Base-by-base conservation (phyloP, 2,113 vertebrate species). In the Oxygymnocypris stewartii region DNA sequence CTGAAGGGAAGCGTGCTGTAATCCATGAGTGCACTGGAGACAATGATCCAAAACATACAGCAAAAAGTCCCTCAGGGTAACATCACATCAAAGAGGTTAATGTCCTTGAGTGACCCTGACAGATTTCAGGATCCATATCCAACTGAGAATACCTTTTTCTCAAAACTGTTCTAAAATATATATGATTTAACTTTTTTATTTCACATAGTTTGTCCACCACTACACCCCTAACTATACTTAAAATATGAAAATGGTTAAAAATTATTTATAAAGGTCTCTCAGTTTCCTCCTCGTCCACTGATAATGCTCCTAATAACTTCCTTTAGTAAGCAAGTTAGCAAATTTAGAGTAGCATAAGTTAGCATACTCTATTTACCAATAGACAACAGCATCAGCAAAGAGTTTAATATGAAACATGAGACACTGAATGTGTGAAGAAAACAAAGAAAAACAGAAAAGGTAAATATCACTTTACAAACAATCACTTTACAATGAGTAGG, bases 11-110 rank as follows among this genome's bases (percentile, higher is more conserved):
- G 42, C 12, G 6, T 76, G 73, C 73, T 47, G 73, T 47, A 76
- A n/a, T 28, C 13, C 74, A n/a, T 75, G 73, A 44, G 23, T 75
- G 73, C 42, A 25, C 23, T 49, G n/a, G 10, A 35, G 76, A 78
- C 76, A 54, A 20, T 78, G 25, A 78, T 54, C 14, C 44, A 78
- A 78, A 54, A 78, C 25, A 78, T 54, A 54, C 76, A 78, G 49
- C 25, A 78, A 35, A 77, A 78, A 25, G 1, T 0, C 75, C 47
- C 75, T 18, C 8, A 18, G 47, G 76, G 37, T 13, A 78, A 35
- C 25, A 78, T 20, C 44, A 54, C 76, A 78, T 51, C 28, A 54
- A 9, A 78, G 28, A 78, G 47, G 76, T 78, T 78, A 31, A 54
- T 20, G n/a, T 54, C 76, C 47, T 78, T 78, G 76, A 54, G 28